Conservation (phyloP, 2,797 vertebrate species). For the Rhinoraja longicauda region DNA sequence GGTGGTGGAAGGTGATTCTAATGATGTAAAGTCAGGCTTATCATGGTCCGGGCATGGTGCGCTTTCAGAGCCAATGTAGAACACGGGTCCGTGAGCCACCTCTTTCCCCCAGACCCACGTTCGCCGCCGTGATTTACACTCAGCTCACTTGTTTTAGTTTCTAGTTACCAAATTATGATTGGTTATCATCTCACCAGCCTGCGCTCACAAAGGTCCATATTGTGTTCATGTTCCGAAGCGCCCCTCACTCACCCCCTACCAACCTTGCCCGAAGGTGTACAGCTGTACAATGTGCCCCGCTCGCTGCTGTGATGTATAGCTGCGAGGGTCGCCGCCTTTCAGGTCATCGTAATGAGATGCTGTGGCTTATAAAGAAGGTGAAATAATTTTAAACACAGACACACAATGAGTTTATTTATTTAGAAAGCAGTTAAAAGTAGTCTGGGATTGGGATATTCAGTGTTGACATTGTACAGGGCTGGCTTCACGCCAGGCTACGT, state of each 20-base stretch:
- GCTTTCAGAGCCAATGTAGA: constrained; percentile 47
- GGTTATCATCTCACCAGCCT: constrained; percentile 48
- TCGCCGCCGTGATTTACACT: constrained; percentile 57
- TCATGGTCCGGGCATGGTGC: constrained; percentile 49
- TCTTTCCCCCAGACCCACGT: constrained; percentile 43
- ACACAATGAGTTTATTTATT: constrained; percentile 92
- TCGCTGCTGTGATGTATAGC: constrained; percentile 44
- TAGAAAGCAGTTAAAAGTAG: constrained; percentile 89
- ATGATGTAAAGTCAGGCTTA: neutral
- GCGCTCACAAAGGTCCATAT: constrained; percentile 40
- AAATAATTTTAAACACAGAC: constrained; percentile 79
- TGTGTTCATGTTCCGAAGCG: neutral
- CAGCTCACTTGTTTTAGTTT: constrained; percentile 54
- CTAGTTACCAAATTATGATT: constrained; percentile 50
- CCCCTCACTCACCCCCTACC: constrained; percentile 42
- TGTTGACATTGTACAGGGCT: constrained; percentile 91
- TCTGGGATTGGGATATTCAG: constrained; percentile 98
- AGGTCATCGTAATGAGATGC: constrained; percentile 59
- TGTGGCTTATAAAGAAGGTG: constrained; percentile 63
- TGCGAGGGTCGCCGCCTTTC: constrained; percentile 49
- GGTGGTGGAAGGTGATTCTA: neutral
- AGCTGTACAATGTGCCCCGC: constrained; percentile 42
- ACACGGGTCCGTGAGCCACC: constrained; percentile 48
- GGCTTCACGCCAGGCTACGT: constrained; percentile 68
- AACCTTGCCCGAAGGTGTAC: constrained; percentile 42